These are phyloP conservation scores for Calameuta pallipes DNA, from an alignment of 2,888 invertebrate genomes.

Conservation along the genomic window DNA sequence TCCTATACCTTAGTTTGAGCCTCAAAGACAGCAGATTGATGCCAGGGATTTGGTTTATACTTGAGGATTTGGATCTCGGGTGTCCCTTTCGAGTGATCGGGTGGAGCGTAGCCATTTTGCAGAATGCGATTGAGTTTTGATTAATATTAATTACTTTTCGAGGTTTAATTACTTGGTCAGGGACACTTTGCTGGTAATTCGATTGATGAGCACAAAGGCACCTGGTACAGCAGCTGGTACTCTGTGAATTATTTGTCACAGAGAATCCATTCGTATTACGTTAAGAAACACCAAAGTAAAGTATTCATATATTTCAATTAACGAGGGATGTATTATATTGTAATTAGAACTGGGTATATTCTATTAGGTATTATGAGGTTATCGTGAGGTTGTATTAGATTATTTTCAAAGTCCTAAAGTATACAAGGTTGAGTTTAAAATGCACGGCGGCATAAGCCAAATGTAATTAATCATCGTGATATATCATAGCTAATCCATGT, in stretches of 20 bases:
- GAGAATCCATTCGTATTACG: neutral
- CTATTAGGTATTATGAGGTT: constrained; percentile 38
- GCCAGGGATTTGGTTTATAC: neutral
- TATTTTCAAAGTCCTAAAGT: neutral
- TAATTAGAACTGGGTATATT: constrained; percentile 61
- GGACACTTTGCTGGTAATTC: neutral
- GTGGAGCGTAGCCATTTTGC: neutral
- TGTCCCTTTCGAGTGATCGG: neutral
- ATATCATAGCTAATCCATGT: constrained; percentile 36
- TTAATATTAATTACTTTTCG: neutral
- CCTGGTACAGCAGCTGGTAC: neutral
- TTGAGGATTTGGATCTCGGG: neutral
- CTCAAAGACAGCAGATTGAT: neutral
- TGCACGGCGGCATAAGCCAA: constrained; percentile 32
- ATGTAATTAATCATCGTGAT: constrained; percentile 59
- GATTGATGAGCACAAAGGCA: neutral
- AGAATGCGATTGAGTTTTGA: neutral
- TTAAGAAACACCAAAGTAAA: constrained; percentile 20
- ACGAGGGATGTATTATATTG: constrained; percentile 59
- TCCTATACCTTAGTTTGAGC: neutral
- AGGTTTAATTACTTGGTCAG: neutral
- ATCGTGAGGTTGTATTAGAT: constrained; percentile 8
- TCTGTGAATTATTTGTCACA: constrained; percentile 7
- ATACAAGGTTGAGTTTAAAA: constrained; percentile 1
- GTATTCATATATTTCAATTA: constrained; percentile 22